phyloP scores from a whole-genome alignment of 1,140 invertebrate species.

The Hestina assimilis region DNA sequence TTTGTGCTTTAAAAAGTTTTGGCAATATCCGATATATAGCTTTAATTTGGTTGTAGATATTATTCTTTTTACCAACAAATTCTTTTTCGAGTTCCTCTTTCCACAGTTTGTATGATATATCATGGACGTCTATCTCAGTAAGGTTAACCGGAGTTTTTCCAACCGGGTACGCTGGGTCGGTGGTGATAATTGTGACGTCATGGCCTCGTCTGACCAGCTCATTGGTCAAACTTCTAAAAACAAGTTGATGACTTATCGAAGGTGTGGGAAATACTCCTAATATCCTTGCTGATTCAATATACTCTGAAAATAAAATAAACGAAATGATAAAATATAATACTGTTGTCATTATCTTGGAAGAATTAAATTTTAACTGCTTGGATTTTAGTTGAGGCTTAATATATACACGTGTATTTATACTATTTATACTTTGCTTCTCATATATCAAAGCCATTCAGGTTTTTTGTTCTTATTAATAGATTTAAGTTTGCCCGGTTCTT shows the following conservation, averaged over 20 bases:
- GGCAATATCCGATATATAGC: neutral
- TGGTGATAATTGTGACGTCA: slow-evolving; percentile 57
- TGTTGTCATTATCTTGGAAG: neutral
- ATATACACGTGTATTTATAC: too few species aligned
- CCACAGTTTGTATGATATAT: slow-evolving; percentile 55
- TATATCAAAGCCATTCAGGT: too few species aligned
- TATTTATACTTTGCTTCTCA: too few species aligned
- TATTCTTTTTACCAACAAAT: neutral
- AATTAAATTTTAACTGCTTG: neutral
- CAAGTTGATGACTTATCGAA: slow-evolving; percentile 68
- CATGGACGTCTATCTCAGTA: slow-evolving; percentile 52
- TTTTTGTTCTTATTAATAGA: too few species aligned
- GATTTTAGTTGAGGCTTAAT: too few species aligned
- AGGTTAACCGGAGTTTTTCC: slow-evolving; percentile 49
- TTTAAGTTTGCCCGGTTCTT: too few species aligned
- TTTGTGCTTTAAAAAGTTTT: slow-evolving; percentile 24
- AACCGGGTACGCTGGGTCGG: slow-evolving; percentile 36
- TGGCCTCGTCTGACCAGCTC: slow-evolving; percentile 70
- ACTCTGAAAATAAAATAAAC: neutral
- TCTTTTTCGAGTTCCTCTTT: slow-evolving; percentile 52
- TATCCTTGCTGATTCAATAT: slow-evolving; percentile 43
- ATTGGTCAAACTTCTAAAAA: slow-evolving; percentile 56
- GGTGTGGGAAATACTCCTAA: slow-evolving; percentile 72
- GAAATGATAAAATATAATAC: neutral
- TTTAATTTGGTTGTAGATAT: neutral